phyloP scores from a whole-genome alignment of 2,888 invertebrate genomes.

The Cepaea hortensis region DNA sequence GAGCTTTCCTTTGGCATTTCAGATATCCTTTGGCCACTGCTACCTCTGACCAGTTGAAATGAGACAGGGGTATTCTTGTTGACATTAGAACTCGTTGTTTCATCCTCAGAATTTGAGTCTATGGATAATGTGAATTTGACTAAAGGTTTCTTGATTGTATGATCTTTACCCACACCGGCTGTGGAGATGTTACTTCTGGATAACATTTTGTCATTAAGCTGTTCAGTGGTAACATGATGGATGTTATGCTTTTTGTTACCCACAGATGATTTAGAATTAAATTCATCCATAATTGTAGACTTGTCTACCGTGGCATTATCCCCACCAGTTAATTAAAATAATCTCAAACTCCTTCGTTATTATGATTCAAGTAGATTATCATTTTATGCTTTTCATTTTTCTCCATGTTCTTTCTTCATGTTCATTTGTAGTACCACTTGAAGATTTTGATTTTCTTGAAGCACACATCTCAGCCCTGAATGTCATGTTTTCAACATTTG shows the following conservation, averaged over 20 bases:
- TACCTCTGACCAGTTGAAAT: neutral
- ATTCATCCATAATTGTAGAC: neutral
- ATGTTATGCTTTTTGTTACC: neutral
- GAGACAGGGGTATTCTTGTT: neutral
- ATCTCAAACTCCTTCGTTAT: no score
- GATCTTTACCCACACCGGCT: neutral
- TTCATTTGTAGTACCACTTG: no score
- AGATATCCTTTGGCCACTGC: neutral
- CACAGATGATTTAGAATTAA: neutral
- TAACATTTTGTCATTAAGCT: neutral
- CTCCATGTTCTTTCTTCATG: no score
- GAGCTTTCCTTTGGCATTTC: conserved; percentile 34
- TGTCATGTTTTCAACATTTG: no score
- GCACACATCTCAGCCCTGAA: no score
- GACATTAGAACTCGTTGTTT: neutral
- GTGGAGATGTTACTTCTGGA: neutral
- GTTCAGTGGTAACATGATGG: neutral
- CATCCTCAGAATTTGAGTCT: conserved; percentile 43
- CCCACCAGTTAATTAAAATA: no score
- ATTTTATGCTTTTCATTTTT: no score
- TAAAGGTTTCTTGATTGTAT: conserved; percentile 14
- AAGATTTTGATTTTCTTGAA: no score
- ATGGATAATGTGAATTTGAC: conserved; percentile 45
- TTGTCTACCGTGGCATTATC: neutral
- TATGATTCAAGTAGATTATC: no score